These are phyloP conservation scores for Channa maculata DNA, from an alignment of 2,113 vertebrate genomes.

Conservation along the genomic window DNA sequence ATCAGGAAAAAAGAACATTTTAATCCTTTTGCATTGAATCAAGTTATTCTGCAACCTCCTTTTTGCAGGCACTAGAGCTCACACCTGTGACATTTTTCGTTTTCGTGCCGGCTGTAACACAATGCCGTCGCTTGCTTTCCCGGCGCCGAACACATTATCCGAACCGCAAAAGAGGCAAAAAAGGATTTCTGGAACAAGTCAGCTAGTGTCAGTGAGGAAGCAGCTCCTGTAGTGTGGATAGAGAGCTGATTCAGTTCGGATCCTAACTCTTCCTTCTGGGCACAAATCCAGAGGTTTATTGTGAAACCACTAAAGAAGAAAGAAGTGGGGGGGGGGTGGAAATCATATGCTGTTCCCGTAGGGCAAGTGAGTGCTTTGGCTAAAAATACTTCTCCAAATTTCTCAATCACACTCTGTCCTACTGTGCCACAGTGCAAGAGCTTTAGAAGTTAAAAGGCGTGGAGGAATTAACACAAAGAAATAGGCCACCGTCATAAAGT, in stretches of 20 bases:
- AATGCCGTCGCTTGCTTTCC: background rate
- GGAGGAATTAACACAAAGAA: slow-evolving; percentile 74
- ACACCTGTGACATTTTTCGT: slow-evolving; percentile 7
- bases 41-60: too few relatives aligned
- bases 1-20: background rate
- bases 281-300: slow-evolving; percentile 71
- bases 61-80: slow-evolving; percentile 10
- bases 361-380: slow-evolving; percentile 61
- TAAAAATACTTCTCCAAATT: slow-evolving; percentile 80
- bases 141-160: background rate
- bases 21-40: slow-evolving; percentile 2
- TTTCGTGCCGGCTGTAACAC: slow-evolving; percentile 13
- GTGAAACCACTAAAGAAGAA: slow-evolving; percentile 60
- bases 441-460: slow-evolving; percentile 68
- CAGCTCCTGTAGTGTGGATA: slow-evolving; percentile 44
- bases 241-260: slow-evolving; percentile 67
- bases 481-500: slow-evolving; percentile 64
- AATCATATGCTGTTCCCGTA: slow-evolving; percentile 62
- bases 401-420: slow-evolving; percentile 78
- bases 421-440: slow-evolving; percentile 58
- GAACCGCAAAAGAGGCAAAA: slow-evolving; percentile 6
- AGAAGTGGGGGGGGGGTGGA: slow-evolving; percentile 12
- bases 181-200: slow-evolving; percentile 33
- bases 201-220: slow-evolving; percentile 52
- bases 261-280: slow-evolving; percentile 53